These are phyloP conservation scores for Hipparchia sbordonii DNA, from an alignment of 2,888 invertebrate genomes.

Conservation along the genomic window DNA sequence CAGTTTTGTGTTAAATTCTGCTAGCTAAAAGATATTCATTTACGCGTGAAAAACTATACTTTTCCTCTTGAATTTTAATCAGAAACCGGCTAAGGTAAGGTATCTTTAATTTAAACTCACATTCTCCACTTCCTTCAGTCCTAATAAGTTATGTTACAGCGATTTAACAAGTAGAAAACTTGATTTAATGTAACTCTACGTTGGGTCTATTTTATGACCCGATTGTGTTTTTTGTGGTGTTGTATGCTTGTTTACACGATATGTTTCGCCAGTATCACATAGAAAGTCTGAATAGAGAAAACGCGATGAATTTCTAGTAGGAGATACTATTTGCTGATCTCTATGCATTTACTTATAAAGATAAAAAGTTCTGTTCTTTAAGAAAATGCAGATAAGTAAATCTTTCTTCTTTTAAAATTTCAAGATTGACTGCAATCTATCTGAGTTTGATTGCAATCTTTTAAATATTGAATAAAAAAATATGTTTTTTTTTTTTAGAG, in stretches of 20 bases:
- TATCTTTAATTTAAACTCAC: slow-evolving; percentile 13
- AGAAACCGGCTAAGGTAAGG: slow-evolving; percentile 36
- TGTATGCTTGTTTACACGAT: background rate
- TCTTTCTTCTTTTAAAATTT: too few species aligned
- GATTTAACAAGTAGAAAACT: background rate
- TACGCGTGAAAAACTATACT: background rate
- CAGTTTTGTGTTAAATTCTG: slow-evolving; percentile 1
- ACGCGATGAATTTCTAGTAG: background rate
- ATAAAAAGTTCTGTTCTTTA: too few species aligned
- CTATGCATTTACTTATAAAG: too few species aligned
- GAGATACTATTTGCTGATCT: too few species aligned
- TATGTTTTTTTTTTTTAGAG: too few species aligned
- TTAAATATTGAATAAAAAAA: too few species aligned
- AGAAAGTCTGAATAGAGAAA: background rate
- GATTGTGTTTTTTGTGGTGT: background rate
- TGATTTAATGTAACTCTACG: background rate
- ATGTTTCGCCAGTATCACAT: background rate
- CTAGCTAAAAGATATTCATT: background rate
- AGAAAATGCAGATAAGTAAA: too few species aligned
- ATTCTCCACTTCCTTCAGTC: slow-evolving; percentile 3
- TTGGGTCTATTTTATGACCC: background rate
- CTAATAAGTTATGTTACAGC: slow-evolving; percentile 1
- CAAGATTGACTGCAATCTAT: too few species aligned
- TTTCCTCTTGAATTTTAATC: slow-evolving; percentile 24
- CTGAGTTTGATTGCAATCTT: too few species aligned